Conservation (phyloP, 2,797 vertebrate species). For the Epinephelus awoara region DNA sequence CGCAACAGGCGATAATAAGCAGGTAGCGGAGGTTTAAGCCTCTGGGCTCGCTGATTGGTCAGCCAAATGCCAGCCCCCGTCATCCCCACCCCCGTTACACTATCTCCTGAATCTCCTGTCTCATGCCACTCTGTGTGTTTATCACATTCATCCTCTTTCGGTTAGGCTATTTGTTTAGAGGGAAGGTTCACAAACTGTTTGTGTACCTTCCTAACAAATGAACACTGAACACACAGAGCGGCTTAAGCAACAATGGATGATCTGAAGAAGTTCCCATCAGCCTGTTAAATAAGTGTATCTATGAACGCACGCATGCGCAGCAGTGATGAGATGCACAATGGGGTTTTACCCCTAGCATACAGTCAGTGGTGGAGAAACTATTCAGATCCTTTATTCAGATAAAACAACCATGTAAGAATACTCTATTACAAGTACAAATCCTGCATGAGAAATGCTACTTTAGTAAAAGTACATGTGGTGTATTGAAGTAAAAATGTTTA, state of each 20-base stretch:
- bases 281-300: neutral
- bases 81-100: neutral
- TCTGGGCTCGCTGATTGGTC: slow-evolving; percentile 47
- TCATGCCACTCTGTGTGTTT: neutral
- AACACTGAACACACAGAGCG: neutral
- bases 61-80: neutral
- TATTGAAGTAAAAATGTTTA: too few species aligned
- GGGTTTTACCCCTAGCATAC: too few species aligned
- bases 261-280: too few species aligned
- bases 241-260: too few species aligned
- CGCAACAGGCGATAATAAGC: neutral
- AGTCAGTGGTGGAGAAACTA: too few species aligned
- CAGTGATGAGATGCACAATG: too few species aligned
- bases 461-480: too few species aligned
- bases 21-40: neutral
- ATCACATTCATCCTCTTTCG: too few species aligned
- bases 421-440: neutral
- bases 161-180: neutral
- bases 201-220: too few species aligned
- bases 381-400: too few species aligned
- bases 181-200: neutral
- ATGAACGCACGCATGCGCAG: neutral
- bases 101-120: too few species aligned
- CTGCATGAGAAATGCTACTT: neutral
- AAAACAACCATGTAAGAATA: too few species aligned